Percentiles rank a stretch among this genome's conserved stretches.
Evolutionary conservation across 2,797 vertebrate genomes (phyloP).

Genomic region (Danio kyathit): DNA sequence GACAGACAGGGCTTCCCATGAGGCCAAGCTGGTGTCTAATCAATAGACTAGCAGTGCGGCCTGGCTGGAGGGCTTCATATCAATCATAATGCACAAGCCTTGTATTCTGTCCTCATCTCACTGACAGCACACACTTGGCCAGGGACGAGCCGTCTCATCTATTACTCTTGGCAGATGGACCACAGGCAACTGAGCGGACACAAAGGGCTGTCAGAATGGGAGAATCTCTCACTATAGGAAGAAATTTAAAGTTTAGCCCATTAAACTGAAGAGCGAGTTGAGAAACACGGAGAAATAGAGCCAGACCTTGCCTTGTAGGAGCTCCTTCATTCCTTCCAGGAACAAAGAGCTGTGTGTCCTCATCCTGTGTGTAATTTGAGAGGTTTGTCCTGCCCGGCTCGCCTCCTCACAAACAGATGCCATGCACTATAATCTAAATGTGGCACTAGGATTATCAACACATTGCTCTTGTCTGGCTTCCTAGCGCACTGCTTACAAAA

Average conservation of each 20-base stretch:
- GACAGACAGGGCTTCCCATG: constrained; percentile 9
- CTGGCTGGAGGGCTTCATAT: constrained; percentile 39
- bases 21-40: constrained; percentile 45
- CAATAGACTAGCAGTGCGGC: constrained; percentile 47
- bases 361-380: constrained; percentile 49
- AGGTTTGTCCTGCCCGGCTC: constrained; percentile 23
- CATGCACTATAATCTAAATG: constrained; percentile 68
- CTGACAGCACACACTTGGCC: constrained; percentile 29
- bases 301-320: neutral
- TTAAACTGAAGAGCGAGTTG: neutral
- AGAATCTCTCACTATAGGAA: neutral
- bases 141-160: neutral
- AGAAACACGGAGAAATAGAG: neutral
- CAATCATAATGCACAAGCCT: constrained; percentile 44
- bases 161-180: constrained; percentile 40
- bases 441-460: constrained; percentile 70
- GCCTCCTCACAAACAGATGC: constrained; percentile 60
- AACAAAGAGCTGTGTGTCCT: constrained; percentile 37
- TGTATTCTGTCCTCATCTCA: constrained; percentile 22
- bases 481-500: neutral
- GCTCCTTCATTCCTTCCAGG: neutral
- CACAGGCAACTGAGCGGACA: neutral
- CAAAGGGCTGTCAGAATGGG: neutral
- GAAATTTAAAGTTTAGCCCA: neutral
- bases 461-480: constrained; percentile 53